Evolutionary conservation across 2,113 vertebrate species (phyloP).

Genomic region (Hippolais icterina): DNA sequence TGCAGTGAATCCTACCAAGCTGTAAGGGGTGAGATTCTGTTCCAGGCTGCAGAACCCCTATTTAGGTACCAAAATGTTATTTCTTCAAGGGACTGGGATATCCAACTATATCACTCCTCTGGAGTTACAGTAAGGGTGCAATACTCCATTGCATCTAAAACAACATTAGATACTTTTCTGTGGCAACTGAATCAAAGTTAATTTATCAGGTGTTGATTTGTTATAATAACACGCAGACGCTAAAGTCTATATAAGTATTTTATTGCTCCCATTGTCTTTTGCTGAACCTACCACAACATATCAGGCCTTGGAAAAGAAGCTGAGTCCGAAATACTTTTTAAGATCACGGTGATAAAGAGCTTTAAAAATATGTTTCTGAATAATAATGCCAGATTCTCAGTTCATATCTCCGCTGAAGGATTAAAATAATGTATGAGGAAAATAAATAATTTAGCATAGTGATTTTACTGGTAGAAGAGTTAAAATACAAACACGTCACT

Average conservation of each 20-base stretch:
- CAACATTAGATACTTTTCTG: background rate
- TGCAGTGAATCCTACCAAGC: background rate
- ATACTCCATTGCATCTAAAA: background rate
- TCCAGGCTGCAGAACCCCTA: background rate
- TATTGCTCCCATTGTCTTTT: background rate
- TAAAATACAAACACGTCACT: background rate
- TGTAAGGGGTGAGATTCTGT: background rate
- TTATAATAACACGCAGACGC: background rate
- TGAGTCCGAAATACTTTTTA: background rate
- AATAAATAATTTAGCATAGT: background rate
- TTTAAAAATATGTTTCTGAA: background rate
- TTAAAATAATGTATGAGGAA: background rate
- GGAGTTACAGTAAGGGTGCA: background rate
- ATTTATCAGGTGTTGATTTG: background rate
- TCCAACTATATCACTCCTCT: background rate
- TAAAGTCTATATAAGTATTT: background rate
- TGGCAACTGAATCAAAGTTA: background rate
- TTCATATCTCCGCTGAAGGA: background rate
- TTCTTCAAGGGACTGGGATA: background rate
- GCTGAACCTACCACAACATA: background rate
- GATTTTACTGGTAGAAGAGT: background rate
- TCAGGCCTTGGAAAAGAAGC: background rate
- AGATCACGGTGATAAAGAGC: background rate
- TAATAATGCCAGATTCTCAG: background rate
- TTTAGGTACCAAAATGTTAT: background rate